phyloP scores from a whole-genome alignment of 2,113 vertebrate genomes.

The Rhinolophus ferrumequinum region DNA sequence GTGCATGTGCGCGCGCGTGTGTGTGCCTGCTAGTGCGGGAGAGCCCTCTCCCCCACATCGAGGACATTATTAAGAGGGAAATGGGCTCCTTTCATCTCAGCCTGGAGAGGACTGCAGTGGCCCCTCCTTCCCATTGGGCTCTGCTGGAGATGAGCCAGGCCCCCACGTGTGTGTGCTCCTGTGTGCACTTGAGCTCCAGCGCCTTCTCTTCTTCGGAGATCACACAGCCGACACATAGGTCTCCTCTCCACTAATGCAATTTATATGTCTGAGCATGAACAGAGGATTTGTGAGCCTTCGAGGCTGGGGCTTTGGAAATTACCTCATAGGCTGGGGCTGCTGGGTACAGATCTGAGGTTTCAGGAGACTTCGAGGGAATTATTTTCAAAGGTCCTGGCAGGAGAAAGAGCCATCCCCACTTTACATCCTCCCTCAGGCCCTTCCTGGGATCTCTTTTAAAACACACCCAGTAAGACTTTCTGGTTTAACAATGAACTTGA shows the following conservation, averaged over 20 bases:
- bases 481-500: background rate
- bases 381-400: slow-evolving; percentile 16
- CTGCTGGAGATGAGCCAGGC: background rate
- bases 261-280: slow-evolving; percentile 81
- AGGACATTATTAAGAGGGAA: slow-evolving; percentile 11
- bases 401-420: background rate
- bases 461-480: background rate
- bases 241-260: slow-evolving; percentile 69
- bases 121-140: background rate
- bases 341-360: slow-evolving; percentile 53
- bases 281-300: slow-evolving; percentile 70
- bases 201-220: background rate
- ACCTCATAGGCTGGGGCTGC: background rate
- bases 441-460: background rate
- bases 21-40: background rate
- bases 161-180: background rate
- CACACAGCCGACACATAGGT: background rate
- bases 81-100: background rate
- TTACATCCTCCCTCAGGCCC: background rate
- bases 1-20: background rate
- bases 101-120: slow-evolving; percentile 5
- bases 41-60: background rate
- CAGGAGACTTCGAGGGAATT: slow-evolving; percentile 50
- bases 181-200: slow-evolving; percentile 14
- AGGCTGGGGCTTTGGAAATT: slow-evolving; percentile 69